Evolutionary conservation across 2,888 invertebrate species (phyloP), one percentile per base, ranked within the genome.

Genomic region (Chrysotoxum bicinctum): DNA sequence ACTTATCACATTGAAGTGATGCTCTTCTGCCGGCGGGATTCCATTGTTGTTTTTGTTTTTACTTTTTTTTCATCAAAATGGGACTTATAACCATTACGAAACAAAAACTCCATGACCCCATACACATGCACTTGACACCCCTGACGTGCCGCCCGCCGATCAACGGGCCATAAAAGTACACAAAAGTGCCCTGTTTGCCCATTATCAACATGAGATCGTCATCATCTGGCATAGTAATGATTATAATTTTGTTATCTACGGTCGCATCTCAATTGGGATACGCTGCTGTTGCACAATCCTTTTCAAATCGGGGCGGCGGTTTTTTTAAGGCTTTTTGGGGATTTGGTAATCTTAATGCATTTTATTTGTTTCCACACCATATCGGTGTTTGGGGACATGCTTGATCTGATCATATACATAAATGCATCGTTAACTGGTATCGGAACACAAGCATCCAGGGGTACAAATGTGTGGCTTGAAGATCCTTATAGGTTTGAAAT

Each of bases 171-270:
- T 82, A 77, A 82, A 77, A 82, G 77, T 77, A 82, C 64, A 82
- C 72, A 72, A 82, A 81, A 72, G 82, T 77, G 77, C 66, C 77
- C 82, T 60, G 82, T 73, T 82, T 82, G 77, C 21, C 77, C 66
- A 82, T 82, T 72, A 73, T 77, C 82, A 72, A 77, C 77, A 82
- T 82, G 72, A 77, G 77, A 82, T 82, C 82, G 77, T 77, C 82
- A 82, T 82, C 72, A 82, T 77, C 81, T 45, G 58, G 72, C 58
- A 77, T 77, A 32, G 64, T 82, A 68, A 82, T 77, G 82, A 82
- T 82, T 82, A 82, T 77, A 82, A 82, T 82, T 77, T 82, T 68
- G 77, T 82, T 82, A 82, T 82, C 82, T 82, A 60, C 32, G 72
- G 54, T 66, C 82, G 58, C 82, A 77, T 82, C 82, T 82, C 50